A percentile compares a stretch with the other conserved stretches of the same genome.
Conservation (phyloP, 2,113 vertebrate genomes). For the Tragulus kanchil region DNA sequence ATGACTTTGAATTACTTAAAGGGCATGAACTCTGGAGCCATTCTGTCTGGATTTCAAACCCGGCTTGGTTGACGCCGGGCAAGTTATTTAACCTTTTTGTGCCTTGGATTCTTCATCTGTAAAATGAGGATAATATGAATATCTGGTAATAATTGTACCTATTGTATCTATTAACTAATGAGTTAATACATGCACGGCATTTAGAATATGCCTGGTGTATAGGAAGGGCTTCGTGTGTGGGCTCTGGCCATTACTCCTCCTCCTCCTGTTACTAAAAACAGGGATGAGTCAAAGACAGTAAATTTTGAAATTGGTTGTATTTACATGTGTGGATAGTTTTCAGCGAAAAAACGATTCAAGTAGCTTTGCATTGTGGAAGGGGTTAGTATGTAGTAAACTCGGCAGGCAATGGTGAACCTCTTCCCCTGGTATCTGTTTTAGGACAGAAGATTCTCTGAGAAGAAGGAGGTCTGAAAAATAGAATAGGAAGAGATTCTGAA, state of each 20-base stretch:
- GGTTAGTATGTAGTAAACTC: not conserved
- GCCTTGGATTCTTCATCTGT: constrained; percentile 27
- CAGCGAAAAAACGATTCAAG: constrained; percentile 39
- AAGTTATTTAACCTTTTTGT: constrained; percentile 20
- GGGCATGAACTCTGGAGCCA: not conserved
- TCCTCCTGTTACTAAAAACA: not conserved
- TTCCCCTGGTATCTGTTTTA: not conserved
- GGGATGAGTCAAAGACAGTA: not conserved
- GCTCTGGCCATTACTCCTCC: not conserved
- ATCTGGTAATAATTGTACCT: constrained; percentile 1
- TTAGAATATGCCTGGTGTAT: constrained; percentile 4
- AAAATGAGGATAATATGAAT: constrained; percentile 33
- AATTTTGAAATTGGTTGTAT: constrained; percentile 59
- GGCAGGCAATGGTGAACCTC: not conserved
- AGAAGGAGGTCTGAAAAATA: constrained; percentile 17
- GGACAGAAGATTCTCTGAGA: not conserved
- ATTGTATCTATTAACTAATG: too few relatives aligned
- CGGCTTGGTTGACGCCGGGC: not conserved
- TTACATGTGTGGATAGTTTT: constrained; percentile 32
- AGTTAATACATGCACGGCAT: constrained; percentile 18
- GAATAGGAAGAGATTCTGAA: constrained; percentile 45
- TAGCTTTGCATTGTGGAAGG: constrained; percentile 17
- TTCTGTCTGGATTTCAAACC: constrained; percentile 52
- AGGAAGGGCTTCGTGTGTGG: not conserved
- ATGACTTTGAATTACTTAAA: constrained; percentile 19